These are phyloP conservation scores for Chionoecetes opilio DNA, from an alignment of 1,140 invertebrate species.

Conservation along the genomic window DNA sequence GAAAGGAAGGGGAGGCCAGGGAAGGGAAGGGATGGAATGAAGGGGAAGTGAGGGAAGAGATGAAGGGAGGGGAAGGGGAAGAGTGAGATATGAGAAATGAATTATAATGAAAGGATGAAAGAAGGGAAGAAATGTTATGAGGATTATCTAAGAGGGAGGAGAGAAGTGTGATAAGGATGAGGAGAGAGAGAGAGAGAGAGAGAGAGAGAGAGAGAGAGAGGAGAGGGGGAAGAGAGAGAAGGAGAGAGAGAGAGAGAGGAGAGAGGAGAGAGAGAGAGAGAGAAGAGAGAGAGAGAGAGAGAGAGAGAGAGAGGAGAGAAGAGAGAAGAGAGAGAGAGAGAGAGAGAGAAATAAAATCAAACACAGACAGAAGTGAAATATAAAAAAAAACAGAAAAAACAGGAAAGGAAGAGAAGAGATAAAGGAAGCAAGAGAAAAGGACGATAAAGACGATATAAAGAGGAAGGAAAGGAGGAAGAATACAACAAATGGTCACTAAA, in stretches of 20 bases:
- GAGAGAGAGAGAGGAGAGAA: background rate
- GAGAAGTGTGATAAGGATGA: background rate
- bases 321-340: no score
- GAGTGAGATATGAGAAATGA: background rate
- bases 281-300: background rate
- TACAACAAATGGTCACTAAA: no score
- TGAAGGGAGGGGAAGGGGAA: background rate
- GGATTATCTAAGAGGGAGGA: no score
- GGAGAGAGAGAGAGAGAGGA: background rate
- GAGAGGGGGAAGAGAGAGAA: background rate
- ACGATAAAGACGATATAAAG: background rate
- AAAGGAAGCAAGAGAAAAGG: no score
- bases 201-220: slow-evolving; percentile 25
- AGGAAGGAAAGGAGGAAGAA: background rate
- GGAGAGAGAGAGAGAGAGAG: background rate
- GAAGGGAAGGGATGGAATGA: background rate
- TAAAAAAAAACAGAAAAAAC: background rate
- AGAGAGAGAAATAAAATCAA: background rate
- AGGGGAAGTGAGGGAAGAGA: background rate
- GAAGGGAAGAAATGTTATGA: no score
- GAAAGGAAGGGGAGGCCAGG: background rate
- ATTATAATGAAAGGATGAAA: background rate
- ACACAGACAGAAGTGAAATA: background rate
- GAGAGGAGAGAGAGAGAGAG: background rate
- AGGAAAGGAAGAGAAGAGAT: no score